Evolutionary conservation across 2,888 invertebrate genomes (phyloP).

Genomic region (Lasius platythorax): DNA sequence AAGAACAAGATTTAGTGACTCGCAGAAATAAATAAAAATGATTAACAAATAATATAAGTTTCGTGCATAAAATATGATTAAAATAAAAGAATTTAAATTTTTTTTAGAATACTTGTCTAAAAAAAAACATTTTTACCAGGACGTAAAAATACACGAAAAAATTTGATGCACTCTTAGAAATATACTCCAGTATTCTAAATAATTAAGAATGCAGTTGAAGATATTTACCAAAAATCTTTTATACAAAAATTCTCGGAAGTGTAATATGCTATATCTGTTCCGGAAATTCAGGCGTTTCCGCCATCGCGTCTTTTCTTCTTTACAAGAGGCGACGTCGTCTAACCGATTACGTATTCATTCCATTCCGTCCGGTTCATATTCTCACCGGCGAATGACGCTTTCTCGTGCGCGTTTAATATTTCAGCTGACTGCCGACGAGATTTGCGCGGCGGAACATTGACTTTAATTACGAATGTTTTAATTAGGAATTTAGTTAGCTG

Average conservation of each 20-base stretch:
- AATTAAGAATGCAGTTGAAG: constrained; percentile 16
- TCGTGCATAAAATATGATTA: not conserved
- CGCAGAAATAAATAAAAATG: not conserved
- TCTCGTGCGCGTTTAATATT: constrained; percentile 55
- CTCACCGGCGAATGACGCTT: constrained; percentile 49
- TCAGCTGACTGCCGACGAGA: constrained; percentile 44
- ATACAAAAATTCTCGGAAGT: not conserved
- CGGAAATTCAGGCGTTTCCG: constrained; percentile 4
- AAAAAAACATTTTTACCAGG: not conserved
- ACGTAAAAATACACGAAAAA: not conserved
- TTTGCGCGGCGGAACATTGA: constrained; percentile 43
- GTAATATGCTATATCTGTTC: constrained; percentile 19
- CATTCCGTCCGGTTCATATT: constrained; percentile 49
- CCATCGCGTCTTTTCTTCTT: constrained; percentile 28
- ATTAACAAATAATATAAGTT: not conserved
- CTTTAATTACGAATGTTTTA: constrained; percentile 57
- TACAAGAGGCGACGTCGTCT: constrained; percentile 41
- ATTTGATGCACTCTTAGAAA: not conserved
- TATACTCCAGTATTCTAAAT: not conserved
- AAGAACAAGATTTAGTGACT: not conserved
- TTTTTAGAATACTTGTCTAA: not conserved
- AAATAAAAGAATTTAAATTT: not conserved
- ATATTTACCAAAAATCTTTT: constrained; percentile 4
- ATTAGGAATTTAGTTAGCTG: constrained; percentile 49
- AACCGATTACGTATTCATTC: constrained; percentile 54